Base-by-base conservation (phyloP, 2,113 vertebrate species). In the Tychaedon coryphoeus region DNA sequence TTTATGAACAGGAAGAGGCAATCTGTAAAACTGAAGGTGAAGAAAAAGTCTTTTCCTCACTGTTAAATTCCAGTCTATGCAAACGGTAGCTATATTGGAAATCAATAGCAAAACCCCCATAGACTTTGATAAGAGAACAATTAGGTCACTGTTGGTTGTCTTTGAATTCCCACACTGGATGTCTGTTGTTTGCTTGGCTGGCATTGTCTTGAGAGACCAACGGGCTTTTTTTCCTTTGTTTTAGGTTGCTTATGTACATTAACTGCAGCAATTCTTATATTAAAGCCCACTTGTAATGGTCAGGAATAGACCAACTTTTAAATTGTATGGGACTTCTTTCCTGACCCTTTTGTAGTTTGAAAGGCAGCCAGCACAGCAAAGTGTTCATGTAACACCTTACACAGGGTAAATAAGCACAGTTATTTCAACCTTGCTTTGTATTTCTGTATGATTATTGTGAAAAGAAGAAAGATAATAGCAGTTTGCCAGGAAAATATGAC, bases 111-210 rank as follows among this genome's bases (percentile, higher is more conserved):
- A 93, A 66, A 12, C 22, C 64, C 34, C 79, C 26, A 14, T 5
- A 75, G 86, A 65, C 31, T 81, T 80, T 81, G 51, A 61, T 45
- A 65, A 73, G 36, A 74, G 43, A 81, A 89, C 79, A 84, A 61
- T 92, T 89, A 84, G 57, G 73, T 89, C 65, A 45, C 53, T 91
- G 36, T 60, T 84, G 56, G 43, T 92, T 93, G 75, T 86, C 91
- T 96, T 86, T 84, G 88, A 93, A 86, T 92, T 88, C 34, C 64
- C 45, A 62, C 33, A 42, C 78, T 66, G 34, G 26, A 57, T 69
- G 23, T 72, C 57, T 88, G 6, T 75, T 72, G 48, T 89, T 76
- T 82, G 23, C 58, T 86, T 86, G 54, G 34, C 64, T 92, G 66
- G 42, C 38, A 48, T 62, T 92, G 47, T 66, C 86, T 88, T 92